Evolutionary conservation across 2,888 invertebrate species (phyloP).

Genomic region (Drosophila robusta): DNA sequence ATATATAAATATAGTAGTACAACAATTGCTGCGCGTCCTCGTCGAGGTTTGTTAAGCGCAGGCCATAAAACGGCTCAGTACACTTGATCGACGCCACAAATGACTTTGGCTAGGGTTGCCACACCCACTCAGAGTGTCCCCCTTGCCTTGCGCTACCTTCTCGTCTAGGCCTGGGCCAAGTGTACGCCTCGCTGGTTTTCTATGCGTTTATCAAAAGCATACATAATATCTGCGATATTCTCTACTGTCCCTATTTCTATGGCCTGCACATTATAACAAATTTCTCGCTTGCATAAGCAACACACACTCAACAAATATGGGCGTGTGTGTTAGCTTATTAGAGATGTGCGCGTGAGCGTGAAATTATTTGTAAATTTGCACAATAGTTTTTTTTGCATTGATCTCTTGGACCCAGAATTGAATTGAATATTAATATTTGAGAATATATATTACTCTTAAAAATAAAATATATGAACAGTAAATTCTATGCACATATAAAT

Average conservation of each 20-base stretch:
- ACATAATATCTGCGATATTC: conserved; percentile 63
- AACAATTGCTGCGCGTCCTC: conserved; percentile 49
- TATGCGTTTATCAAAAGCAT: conserved; percentile 79
- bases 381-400: conserved; percentile 3
- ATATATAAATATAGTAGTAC: conserved; percentile 15
- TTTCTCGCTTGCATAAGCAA: conserved; percentile 81
- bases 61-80: conserved; percentile 78
- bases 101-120: conserved; percentile 70
- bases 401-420: too few species aligned
- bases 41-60: conserved; percentile 78
- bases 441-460: too few species aligned
- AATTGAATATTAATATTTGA: too few species aligned
- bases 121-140: conserved; percentile 2
- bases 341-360: conserved; percentile 50
- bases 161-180: conserved; percentile 59
- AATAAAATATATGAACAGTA: too few species aligned
- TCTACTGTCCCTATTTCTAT: conserved; percentile 53
- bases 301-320: conserved; percentile 62
- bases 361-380: conserved; percentile 13
- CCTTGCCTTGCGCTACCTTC: not conserved
- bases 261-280: conserved; percentile 78
- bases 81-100: conserved; percentile 79
- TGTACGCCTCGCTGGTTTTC: conserved; percentile 73
- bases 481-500: too few species aligned
- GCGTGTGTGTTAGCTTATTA: conserved; percentile 36